Evolutionary conservation across 2,113 vertebrate species (phyloP).

Genomic region (Willisornis vidua): DNA sequence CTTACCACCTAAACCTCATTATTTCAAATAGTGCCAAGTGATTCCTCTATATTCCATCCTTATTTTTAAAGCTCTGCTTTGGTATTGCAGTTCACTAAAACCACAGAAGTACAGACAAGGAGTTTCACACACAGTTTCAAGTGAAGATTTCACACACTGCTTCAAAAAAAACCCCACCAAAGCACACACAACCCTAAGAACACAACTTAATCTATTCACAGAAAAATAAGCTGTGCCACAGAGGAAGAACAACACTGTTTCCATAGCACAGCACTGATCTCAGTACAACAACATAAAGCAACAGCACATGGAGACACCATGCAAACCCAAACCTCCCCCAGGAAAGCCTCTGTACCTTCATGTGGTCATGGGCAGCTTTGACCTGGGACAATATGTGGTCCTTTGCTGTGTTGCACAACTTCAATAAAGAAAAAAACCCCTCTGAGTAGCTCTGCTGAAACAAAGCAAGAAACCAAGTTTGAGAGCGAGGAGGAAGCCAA

Average conservation of each 20-base stretch:
- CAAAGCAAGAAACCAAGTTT: not conserved
- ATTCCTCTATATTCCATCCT: not conserved
- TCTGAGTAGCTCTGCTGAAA: not conserved
- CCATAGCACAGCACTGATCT: not conserved
- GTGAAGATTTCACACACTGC: not conserved
- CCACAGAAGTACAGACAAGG: not conserved
- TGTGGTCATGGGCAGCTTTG: not conserved
- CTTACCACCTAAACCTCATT: not conserved
- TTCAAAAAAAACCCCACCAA: not conserved
- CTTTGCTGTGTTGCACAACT: not conserved
- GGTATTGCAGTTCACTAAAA: not conserved
- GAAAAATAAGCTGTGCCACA: not conserved
- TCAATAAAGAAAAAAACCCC: not conserved
- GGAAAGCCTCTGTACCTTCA: too few relatives aligned
- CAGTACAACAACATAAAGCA: rapidly evolving
- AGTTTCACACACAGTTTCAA: not conserved
- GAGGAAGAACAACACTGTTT: not conserved
- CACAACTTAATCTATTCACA: not conserved
- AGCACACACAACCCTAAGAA: not conserved
- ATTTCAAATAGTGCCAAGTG: not conserved
- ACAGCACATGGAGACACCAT: not conserved
- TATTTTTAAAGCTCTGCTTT: not conserved
- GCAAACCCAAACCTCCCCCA: not conserved
- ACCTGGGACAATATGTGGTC: not conserved
- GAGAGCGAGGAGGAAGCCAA: not conserved